These are phyloP conservation scores for Laticauda colubrina DNA, from an alignment of 2,113 vertebrate species.

Conservation along the genomic window DNA sequence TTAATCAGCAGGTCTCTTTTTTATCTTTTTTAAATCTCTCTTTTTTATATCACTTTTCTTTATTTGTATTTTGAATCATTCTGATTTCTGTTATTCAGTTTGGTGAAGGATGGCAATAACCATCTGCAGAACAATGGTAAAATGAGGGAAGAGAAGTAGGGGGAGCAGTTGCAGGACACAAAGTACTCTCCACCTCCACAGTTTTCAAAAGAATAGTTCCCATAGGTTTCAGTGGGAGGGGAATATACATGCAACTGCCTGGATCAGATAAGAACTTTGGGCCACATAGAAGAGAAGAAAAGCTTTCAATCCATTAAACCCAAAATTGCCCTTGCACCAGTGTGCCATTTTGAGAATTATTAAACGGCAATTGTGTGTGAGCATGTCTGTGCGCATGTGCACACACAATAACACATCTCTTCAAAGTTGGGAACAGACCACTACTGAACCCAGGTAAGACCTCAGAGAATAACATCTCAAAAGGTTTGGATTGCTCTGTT, in stretches of 20 bases:
- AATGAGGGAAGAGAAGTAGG: not conserved
- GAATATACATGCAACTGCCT: not conserved
- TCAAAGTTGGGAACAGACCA: not conserved
- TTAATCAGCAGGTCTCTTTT: not conserved
- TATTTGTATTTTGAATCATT: not conserved
- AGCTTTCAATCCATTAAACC: not conserved
- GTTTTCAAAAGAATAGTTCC: not conserved
- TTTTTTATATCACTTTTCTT: not conserved
- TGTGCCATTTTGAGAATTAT: not conserved
- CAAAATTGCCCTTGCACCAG: not conserved
- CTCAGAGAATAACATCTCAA: not conserved
- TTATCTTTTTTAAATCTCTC: not conserved
- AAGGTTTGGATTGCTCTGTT: not conserved
- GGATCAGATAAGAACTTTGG: not conserved
- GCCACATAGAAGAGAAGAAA: not conserved
- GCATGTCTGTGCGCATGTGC: fast-evolving
- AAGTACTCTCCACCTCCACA: not conserved
- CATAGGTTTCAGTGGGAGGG: not conserved
- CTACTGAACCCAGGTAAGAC: not conserved
- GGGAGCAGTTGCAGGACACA: not conserved
- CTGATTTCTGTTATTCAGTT: not conserved
- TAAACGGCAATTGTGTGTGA: not conserved
- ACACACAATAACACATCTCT: not conserved
- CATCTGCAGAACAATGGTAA: not conserved
- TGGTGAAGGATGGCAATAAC: not conserved